A percentile compares a stretch with the other conserved stretches of the same genome.
Evolutionary conservation across 2,888 invertebrate species (phyloP).

Genomic region (Trissolcus japonicus): DNA sequence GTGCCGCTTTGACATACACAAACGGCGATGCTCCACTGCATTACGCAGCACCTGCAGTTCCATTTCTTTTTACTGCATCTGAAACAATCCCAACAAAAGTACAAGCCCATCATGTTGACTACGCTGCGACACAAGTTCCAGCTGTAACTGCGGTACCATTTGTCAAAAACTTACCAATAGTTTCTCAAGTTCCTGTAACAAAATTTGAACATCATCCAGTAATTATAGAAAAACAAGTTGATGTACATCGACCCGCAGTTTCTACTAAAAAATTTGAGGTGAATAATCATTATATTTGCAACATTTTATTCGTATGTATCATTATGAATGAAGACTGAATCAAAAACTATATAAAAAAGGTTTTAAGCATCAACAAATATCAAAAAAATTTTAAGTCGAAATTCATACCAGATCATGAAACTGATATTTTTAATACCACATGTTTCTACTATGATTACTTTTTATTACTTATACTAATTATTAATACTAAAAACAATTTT

Average conservation of each 20-base stretch:
- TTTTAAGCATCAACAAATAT: too few relatives aligned
- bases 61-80: constrained; percentile 60
- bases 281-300: too few relatives aligned
- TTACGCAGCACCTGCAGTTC: constrained; percentile 59
- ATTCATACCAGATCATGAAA: too few relatives aligned
- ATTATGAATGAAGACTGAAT: too few relatives aligned
- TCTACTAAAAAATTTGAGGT: constrained; percentile 79
- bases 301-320: too few relatives aligned
- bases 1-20: constrained; percentile 63
- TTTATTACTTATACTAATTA: too few relatives aligned
- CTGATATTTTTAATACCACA: too few relatives aligned
- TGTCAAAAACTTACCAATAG: constrained; percentile 75
- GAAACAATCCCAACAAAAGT: constrained; percentile 27
- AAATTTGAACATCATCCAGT: constrained; percentile 77
- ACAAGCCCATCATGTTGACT: constrained; percentile 67
- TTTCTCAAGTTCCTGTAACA: constrained; percentile 77
- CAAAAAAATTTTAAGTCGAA: too few relatives aligned
- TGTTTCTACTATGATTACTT: too few relatives aligned
- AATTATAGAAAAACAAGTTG: constrained; percentile 78
- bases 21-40: constrained; percentile 57
- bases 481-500: too few relatives aligned
- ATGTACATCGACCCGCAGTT: constrained; percentile 79
- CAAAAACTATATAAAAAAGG: too few relatives aligned
- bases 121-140: constrained; percentile 70
- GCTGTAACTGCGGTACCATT: constrained; percentile 70